These are phyloP conservation scores for Epistrophella euchroma DNA, from an alignment of 2,888 invertebrate species.

Conservation along the genomic window DNA sequence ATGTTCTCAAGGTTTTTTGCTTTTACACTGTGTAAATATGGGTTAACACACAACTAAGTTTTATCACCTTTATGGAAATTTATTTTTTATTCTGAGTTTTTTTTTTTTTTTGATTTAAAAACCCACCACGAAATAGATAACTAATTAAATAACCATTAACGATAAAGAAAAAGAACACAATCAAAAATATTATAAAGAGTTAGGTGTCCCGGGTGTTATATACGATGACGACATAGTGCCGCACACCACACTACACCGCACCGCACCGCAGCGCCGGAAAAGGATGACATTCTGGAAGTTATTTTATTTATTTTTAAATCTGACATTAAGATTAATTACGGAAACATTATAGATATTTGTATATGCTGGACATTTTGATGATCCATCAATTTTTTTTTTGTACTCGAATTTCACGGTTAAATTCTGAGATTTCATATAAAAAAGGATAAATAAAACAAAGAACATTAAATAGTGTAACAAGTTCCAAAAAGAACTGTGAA, in stretches of 20 bases:
- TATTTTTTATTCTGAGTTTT: background rate
- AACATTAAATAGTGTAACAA: slow-evolving; percentile 68
- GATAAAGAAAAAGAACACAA: slow-evolving; percentile 39
- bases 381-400: slow-evolving; percentile 60
- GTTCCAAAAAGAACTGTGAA: slow-evolving; percentile 55
- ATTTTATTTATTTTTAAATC: slow-evolving; percentile 58
- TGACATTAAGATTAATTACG: slow-evolving; percentile 52
- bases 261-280: background rate
- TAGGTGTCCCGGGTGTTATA: slow-evolving; percentile 26
- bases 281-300: slow-evolving; percentile 49
- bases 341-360: slow-evolving; percentile 30
- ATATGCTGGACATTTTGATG: slow-evolving; percentile 67
- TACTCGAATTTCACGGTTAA: slow-evolving; percentile 75
- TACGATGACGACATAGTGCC: background rate
- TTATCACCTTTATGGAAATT: slow-evolving; percentile 72
- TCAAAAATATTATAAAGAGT: slow-evolving; percentile 24
- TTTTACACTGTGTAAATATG: slow-evolving; percentile 8
- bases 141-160: slow-evolving; percentile 73
- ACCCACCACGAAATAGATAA: slow-evolving; percentile 57
- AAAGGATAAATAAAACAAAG: slow-evolving; percentile 32
- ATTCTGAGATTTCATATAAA: slow-evolving; percentile 47
- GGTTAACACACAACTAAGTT: slow-evolving; percentile 29
- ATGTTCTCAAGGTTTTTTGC: slow-evolving; percentile 36
- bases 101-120: slow-evolving; percentile 30
- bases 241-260: too few relatives aligned